These are phyloP conservation scores for Ladona fulva DNA, from an alignment of 1,140 invertebrate genomes.

Conservation along the genomic window DNA sequence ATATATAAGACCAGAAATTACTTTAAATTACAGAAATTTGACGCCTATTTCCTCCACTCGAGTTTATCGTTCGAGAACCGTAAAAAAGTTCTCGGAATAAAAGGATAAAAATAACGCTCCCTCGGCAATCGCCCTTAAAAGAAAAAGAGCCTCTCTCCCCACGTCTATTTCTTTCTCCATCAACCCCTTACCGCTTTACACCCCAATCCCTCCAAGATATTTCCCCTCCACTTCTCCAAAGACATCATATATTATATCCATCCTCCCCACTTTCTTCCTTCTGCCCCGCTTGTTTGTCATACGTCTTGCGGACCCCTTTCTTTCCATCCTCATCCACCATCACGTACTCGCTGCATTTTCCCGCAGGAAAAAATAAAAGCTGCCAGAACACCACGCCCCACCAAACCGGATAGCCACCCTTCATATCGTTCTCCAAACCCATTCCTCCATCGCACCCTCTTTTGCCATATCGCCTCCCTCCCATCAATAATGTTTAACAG, in stretches of 20 bases:
- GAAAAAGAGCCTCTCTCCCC: not conserved
- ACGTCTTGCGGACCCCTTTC: not conserved
- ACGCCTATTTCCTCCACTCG: not conserved
- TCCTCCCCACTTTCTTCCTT: not conserved
- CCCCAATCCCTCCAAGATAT: not conserved
- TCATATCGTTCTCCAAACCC: not conserved
- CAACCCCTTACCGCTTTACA: not conserved
- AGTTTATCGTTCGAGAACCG: not conserved
- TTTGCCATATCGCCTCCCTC: not conserved
- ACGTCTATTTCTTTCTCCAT: not conserved
- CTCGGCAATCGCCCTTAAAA: constrained; percentile 3
- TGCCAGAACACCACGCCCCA: no score
- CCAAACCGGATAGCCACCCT: no score
- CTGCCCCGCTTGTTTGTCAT: not conserved
- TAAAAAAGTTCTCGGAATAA: not conserved
- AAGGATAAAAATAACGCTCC: not conserved
- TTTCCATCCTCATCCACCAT: not conserved
- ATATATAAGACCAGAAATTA: not conserved
- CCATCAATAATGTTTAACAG: constrained; percentile 1
- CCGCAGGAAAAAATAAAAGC: no score
- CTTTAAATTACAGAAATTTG: not conserved
- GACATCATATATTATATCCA: not conserved
- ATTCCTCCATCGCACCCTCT: not conserved
- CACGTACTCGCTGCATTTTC: no score
- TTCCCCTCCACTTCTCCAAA: not conserved